A percentile compares a stretch with the other conserved stretches of the same genome.
Evolutionary conservation across 2,797 vertebrate species (phyloP).

Genomic region (Amblyopsis hoosieri): DNA sequence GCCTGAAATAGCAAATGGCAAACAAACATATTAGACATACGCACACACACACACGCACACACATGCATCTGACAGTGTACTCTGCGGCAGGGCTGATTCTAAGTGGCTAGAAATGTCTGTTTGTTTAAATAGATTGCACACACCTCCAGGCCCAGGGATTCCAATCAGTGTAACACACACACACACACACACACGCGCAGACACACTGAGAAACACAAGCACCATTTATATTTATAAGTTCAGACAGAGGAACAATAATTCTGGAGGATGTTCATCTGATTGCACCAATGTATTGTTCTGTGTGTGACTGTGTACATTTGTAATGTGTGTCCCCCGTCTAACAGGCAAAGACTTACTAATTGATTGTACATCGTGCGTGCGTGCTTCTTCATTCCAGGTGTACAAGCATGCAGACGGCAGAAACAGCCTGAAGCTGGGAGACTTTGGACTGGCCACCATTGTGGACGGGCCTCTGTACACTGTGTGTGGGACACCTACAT

Average conservation of each 20-base stretch:
- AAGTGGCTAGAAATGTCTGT: not conserved
- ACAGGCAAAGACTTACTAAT: not conserved
- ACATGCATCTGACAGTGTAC: not conserved
- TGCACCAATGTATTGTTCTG: slow-evolving; percentile 3
- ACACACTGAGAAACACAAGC: slow-evolving; percentile 12
- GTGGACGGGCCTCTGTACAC: slow-evolving; percentile 96
- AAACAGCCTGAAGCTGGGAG: slow-evolving; percentile 94
- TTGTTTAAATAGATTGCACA: slow-evolving; percentile 13
- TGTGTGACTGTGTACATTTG: slow-evolving; percentile 10
- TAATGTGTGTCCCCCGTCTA: not conserved
- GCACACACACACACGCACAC: not conserved
- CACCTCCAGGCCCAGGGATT: slow-evolving; percentile 2
- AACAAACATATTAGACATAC: not conserved
- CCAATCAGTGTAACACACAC: slow-evolving; percentile 17
- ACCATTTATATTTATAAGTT: slow-evolving; percentile 32
- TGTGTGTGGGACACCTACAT: slow-evolving; percentile 96
- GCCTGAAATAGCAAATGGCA: not conserved
- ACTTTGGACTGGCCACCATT: slow-evolving; percentile 95
- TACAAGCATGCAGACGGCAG: slow-evolving; percentile 98
- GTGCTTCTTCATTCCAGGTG: slow-evolving; percentile 75
- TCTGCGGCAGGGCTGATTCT: slow-evolving; percentile 1
- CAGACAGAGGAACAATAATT: slow-evolving; percentile 4
- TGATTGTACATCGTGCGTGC: slow-evolving; percentile 1
- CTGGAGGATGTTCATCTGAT: slow-evolving; percentile 13
- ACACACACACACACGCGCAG: slow-evolving; percentile 2